Evolutionary conservation across 2,888 invertebrate species (phyloP), one percentile per base, ranked within the genome.

Genomic region (Pyrgus malvae): DNA sequence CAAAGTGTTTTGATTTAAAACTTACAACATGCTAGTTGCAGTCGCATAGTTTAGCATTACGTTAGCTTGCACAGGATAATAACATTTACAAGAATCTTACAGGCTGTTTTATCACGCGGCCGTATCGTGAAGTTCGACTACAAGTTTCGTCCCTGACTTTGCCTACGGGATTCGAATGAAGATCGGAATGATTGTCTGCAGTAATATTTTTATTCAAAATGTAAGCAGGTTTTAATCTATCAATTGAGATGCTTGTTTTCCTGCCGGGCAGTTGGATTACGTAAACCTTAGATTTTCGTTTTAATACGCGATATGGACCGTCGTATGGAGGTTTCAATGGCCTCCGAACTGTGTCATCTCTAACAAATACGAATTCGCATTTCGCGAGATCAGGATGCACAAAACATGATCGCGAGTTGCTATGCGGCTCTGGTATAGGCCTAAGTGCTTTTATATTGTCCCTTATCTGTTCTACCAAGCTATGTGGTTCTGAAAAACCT

Each of bases 191-290:
- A 5, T 11, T 31, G 31, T 2, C 6, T n/a, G 31, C 31, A 5
- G 31, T 31, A 1, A 7, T 31, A n/a, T 7, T 4, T 3, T 42
- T 16, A n/a, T 44, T 44, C 6, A 44, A 14, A 9, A 29, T 2
- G 35, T 48, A 55, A 8, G 55, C 49, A 16, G 55, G 55, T 45
- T 55, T 55, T 11, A 55, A 8, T 5, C 55, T 33, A 31, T 55
- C 55, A 11, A 55, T 55, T 3, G 55, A 55, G 6, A 55, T 29
- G 25, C 9, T 31, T 6, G 33, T 9, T 12, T 27, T 6, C 16
- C 44, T 27, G 1, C n/a, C 25, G 3, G 29, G 21, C 7, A 37
- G 27, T 17, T 49, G 21, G 14, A 45, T 19, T 2, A 14, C 16
- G 3, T 29, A 35, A 25, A 46, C 35, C 12, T 42, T 55, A 14